Base-by-base conservation (phyloP, 2,113 vertebrate species). In the Corythornis vintsioides region DNA sequence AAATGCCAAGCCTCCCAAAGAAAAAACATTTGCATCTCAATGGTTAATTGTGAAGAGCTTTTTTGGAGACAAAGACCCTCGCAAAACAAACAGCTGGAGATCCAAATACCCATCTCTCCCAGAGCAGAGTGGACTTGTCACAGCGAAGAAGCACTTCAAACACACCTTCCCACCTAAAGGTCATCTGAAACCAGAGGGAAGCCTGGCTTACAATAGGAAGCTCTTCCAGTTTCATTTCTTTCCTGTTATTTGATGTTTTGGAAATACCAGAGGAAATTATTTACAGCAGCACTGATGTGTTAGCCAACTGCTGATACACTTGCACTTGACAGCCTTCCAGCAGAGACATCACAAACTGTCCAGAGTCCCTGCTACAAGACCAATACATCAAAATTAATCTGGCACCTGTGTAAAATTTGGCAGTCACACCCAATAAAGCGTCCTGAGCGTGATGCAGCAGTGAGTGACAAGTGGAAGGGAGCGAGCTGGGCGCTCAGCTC, bases 301-400 rank as follows among this genome's bases (percentile, higher is more conserved):
- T 56, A 92, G 79, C 74, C 84, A 94, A 93, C 66, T 69, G 73
- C 81, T 96, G 65, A 90, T 43, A 93, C 65, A 76, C 50, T 88
- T 92, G 83, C 73, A 95, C 6, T 56, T 89, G 91, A 96, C 88
- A 84, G 69, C 71, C 79, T 90, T 95, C 94, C 91, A 95, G 94
- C 88, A 92, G 89, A 95, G 76, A 93, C 82, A 85, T 5, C 11
- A 5, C 20, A 31, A 89, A 95, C 91, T 91, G 89, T 90, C 91
- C 94, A 82, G 86, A 93, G 77, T 69, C 53, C 4, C 88, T 80
- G 76, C 87, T 91, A 57, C 78, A 88, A 94, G 63, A 90, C 92
- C 61, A 71, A 92, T 95, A 80, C 66, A 97, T 96, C 95, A 96
- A 81, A 97, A 96, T 96, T 96, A 95, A 96, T 97, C 91, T 95